These are phyloP conservation scores for Glossosoma conforme DNA, from an alignment of 1,140 invertebrate species.

Conservation along the genomic window DNA sequence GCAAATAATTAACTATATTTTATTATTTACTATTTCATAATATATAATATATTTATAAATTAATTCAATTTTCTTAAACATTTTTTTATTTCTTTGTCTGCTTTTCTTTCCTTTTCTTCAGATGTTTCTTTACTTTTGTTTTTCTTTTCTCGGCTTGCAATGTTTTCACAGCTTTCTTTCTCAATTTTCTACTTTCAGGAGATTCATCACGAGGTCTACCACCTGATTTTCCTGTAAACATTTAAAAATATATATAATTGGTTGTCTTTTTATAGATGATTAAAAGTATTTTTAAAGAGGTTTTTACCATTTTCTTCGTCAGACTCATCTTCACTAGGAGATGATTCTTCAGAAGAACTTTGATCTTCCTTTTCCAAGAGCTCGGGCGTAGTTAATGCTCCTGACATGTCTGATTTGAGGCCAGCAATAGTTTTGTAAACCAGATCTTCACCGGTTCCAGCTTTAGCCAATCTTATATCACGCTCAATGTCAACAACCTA, in stretches of 20 bases:
- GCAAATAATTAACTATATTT: no score
- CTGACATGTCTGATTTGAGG: constrained; percentile 73
- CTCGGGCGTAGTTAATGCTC: constrained; percentile 57
- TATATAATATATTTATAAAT: constrained; percentile 10
- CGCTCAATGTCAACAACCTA: constrained; percentile 86
- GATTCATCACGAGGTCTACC: constrained; percentile 82
- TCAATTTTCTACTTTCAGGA: constrained; percentile 74
- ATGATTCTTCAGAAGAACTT: constrained; percentile 44
- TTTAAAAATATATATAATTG: constrained; percentile 11
- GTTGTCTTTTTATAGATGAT: not conserved
- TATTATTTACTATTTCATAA: no score
- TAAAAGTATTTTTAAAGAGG: constrained; percentile 2
- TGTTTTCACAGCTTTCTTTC: constrained; percentile 83
- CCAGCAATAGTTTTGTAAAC: constrained; percentile 82
- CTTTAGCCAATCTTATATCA: constrained; percentile 76
- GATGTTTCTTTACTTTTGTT: constrained; percentile 90
- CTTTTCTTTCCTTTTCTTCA: constrained; percentile 88
- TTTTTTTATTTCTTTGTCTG: constrained; percentile 39
- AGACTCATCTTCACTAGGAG: constrained; percentile 36
- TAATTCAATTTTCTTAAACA: constrained; percentile 7
- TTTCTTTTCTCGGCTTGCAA: constrained; percentile 88
- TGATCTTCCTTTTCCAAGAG: constrained; percentile 41
- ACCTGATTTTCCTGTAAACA: constrained; percentile 51
- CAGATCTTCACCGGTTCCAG: constrained; percentile 67
- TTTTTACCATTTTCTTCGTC: constrained; percentile 44